Base-by-base conservation (phyloP, 2,888 invertebrate species). In the Eustalomyia histrio region DNA sequence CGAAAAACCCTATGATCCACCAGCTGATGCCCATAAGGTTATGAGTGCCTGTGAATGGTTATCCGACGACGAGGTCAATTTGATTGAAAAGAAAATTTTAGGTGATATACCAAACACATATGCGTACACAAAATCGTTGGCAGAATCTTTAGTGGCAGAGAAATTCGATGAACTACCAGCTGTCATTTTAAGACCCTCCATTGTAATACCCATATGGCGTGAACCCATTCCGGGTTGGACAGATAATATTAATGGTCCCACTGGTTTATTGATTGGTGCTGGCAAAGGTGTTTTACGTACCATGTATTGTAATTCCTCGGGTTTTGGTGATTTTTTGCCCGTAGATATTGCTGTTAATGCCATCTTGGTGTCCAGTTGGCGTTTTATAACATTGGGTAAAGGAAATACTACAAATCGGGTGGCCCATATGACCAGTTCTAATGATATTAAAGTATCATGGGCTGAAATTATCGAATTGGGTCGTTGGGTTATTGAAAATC, bases 161-260 rank as follows among this genome's bases (percentile, higher is more conserved):
- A 94, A 95, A 61, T 95, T 96, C 91, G 90, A 92, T 1, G 92
- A 94, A 29, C 90, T 99, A 8, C 98, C 98, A 0, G 92, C 94
- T 0, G 92, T 95, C 71, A 95, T 99, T 72, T 90, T 97, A 24
- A 91, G 98, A 84, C 98, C 97, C 1, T 97, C 97, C 0, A 96
- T 97, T 85, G 95, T 98, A 21, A 96, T 97, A 78, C 97, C 97
- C 1, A 93, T 96, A 57, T 96, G 95, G 95, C 94, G 93, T 86
- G 95, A 96, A 80, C 97, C 97, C 0, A 87, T 96, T 0, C 95
- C 96, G 0, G 97, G 96, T 7, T 96, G 97, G 97, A 96, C 97
- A 0, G 97, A 98, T 89, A 98, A 97, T 86, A 95, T 97, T 72
- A 97, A 97, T 87, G 97, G 97, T n/a, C 97, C 97, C 0, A 95